These are phyloP conservation scores for Callocephalon fimbriatum DNA, from an alignment of 2,113 vertebrate species.

Conservation along the genomic window DNA sequence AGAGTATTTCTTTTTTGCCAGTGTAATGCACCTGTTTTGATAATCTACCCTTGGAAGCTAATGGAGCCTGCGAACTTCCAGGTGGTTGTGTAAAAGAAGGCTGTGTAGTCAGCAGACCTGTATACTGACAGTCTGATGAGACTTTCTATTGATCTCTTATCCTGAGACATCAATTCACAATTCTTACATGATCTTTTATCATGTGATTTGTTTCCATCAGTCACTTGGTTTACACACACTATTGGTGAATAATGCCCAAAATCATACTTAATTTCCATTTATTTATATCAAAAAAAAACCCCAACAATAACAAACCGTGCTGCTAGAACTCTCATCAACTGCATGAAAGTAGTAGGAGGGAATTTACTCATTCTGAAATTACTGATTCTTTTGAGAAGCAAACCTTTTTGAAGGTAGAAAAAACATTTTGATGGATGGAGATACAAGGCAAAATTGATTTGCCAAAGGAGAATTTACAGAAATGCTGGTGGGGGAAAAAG, in stretches of 20 bases:
- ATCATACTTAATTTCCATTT: not conserved
- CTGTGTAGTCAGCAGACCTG: not conserved
- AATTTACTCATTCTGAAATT: not conserved
- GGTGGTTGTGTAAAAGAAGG: not conserved
- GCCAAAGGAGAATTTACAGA: not conserved
- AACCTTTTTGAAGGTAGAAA: not conserved
- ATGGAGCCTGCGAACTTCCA: conserved; percentile 44
- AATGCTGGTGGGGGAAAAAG: not conserved
- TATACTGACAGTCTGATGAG: not conserved
- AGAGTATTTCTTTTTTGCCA: not conserved
- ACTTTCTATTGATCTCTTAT: not conserved
- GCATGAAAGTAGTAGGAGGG: not conserved
- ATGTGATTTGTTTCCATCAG: not conserved
- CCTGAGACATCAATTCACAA: not conserved
- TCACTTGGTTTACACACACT: not conserved
- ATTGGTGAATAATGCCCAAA: not conserved
- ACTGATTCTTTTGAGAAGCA: not conserved
- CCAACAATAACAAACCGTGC: not conserved
- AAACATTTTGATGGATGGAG: not conserved
- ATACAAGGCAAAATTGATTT: not conserved
- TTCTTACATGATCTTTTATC: not conserved
- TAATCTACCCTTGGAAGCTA: conserved; percentile 28
- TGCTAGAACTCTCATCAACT: not conserved
- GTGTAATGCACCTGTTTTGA: conserved; percentile 11
- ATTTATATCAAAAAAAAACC: not conserved